Evolutionary conservation across 2,888 invertebrate genomes (phyloP), one percentile per base, ranked within the genome.

Genomic region (Hybos culiciformis): DNA sequence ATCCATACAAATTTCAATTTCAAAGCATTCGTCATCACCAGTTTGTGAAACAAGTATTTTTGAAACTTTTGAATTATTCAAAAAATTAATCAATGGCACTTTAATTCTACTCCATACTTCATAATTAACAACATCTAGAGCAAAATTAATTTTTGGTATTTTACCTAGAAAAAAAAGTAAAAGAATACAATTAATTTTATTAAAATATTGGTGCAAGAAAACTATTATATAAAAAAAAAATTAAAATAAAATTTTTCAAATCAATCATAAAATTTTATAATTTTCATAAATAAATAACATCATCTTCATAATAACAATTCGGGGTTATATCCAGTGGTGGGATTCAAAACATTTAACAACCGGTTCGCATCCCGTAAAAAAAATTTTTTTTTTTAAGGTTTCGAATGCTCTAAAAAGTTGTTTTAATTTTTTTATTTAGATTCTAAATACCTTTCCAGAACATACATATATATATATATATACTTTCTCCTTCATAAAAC

Each of bases 41-140:
- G 71, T 72, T 44, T 72, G 70, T 12, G 68, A 61, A 2, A 69
- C 55, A 14, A 70, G 55, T 15, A 73, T 63, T 42, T 64, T 57
- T 2, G 52, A 49, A 2, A 69, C 58, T 36, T 53, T 55, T 17
- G 54, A 42, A 21, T 52, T 39, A 42, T 56, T 50, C 37, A 61
- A 48, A 23, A 46, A 20, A 6, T 45, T 44, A 14, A 44, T 48
- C 17, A 49, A 44, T 6, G 52, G 46, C 12, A 54, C 23, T 32
- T 44, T 37, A 19, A 48, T 38, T 11, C 44, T 40, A 41, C 56
- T 59, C 63, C 64, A 63, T 15, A 56, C 48, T 42, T 58, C 57
- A 21, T 58, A 61, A 42, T 52, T 52, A 5, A 60, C 53, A 7
- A 63, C 50, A 41, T 56, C 58, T 39, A 64, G 49, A 5, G 56